Evolutionary conservation across 2,888 invertebrate genomes (phyloP), one percentile per base, ranked within the genome.

Genomic region (Apodemia mormo): DNA sequence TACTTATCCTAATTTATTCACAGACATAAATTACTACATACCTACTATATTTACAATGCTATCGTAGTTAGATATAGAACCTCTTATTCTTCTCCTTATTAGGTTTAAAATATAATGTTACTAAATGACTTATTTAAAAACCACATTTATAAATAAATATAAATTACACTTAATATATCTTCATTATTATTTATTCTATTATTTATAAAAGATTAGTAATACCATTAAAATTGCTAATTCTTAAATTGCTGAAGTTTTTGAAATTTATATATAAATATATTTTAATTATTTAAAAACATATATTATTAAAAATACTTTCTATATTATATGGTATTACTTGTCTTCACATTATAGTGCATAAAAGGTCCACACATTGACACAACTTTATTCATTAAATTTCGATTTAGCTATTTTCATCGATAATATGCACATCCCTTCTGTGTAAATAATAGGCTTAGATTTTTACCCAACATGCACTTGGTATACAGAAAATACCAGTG

Each of bases 1-100:
- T 61, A 61, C 58, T 58, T 58, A 22, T n/a, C 33, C 40, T 69
- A 65, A 65, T 69, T 30, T 69, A 65, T 54, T 54, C 65, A 68
- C 52, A 10, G 40, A 68, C 37, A 65, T 33, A 43, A 66, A 52
- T 52, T 43, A 66, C 49, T 40, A 56, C 37, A 65, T n/a, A n/a
- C n/a, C n/a, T 29, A 40, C 54, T 65, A 65, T 65, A 65, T 40
- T 65, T 69, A 66, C 65, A 56, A 69, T 74, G 77, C 76, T 76
- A 76, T 71, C 61, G 76, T 79, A 79, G 78, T 72, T 79, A 77
- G 78, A 73, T 70, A 58, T 64, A 64, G 64, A 64, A 33, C 64
- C 64, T 64, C 64, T 64, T 64, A 14, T 37, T 64, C 64, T 64
- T 64, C 37, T 64, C 64, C 64, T n/a, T 64, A 64, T 37, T 64